A percentile compares a stretch with the other conserved stretches of the same genome.
Conservation (phyloP, 2,113 vertebrate genomes). For the Holacanthus passer region DNA sequence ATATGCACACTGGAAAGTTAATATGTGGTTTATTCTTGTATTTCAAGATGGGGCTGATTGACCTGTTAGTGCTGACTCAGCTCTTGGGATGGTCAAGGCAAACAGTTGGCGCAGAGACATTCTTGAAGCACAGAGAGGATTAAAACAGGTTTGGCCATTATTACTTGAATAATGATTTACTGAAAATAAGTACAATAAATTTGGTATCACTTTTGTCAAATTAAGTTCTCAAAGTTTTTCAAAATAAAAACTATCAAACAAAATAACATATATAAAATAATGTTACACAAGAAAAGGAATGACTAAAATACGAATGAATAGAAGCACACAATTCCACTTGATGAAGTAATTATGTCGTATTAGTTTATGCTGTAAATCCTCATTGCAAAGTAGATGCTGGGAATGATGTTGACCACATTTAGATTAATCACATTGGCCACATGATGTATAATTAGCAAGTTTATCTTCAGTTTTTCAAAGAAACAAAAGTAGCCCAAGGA, state of each 20-base stretch:
- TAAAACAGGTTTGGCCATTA: neutral
- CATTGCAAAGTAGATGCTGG: neutral
- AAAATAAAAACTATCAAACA: neutral
- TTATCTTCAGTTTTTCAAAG: neutral
- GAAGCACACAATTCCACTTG: neutral
- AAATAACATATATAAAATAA: too few species aligned
- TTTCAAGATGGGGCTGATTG: slow-evolving; percentile 10
- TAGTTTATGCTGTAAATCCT: neutral
- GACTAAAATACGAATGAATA: neutral
- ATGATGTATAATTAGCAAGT: neutral
- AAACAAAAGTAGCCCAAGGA: neutral
- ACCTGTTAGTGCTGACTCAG: neutral
- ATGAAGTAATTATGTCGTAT: neutral
- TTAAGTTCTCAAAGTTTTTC: neutral
- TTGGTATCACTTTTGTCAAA: neutral
- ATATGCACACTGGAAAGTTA: neutral
- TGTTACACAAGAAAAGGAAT: neutral
- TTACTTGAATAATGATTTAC: neutral
- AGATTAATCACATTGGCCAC: neutral
- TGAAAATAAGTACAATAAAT: neutral
- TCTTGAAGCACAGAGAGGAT: neutral
- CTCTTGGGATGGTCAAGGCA: neutral
- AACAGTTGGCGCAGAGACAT: neutral
- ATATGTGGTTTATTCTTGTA: slow-evolving; percentile 2
- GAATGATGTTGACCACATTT: neutral